These are phyloP conservation scores for Bubalus kerabau DNA, from an alignment of 2,113 vertebrate genomes.

Conservation along the genomic window DNA sequence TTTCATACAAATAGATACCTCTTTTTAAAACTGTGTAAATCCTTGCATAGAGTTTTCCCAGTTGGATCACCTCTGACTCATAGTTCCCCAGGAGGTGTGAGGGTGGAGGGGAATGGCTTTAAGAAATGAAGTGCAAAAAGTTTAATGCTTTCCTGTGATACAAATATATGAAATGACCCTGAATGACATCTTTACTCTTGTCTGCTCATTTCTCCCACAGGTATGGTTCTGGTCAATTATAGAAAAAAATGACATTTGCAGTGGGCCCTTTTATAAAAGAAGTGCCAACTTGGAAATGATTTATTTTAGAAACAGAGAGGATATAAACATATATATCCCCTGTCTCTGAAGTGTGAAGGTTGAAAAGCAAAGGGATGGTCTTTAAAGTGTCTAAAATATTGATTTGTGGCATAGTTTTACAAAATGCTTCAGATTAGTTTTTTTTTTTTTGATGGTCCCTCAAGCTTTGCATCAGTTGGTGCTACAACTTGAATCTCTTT, in stretches of 20 bases:
- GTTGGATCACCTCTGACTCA: constrained; percentile 27
- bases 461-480: constrained; percentile 28
- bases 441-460: neutral
- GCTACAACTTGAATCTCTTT: constrained; percentile 1
- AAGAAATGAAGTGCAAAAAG: constrained; percentile 18
- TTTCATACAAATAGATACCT: constrained; percentile 66
- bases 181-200: neutral
- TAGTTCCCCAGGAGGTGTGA: neutral
- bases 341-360: constrained; percentile 43
- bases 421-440: constrained; percentile 4
- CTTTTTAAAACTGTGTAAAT: constrained; percentile 70
- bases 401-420: constrained; percentile 51
- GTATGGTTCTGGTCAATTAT: constrained; percentile 34
- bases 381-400: constrained; percentile 59
- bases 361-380: constrained; percentile 40
- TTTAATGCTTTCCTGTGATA: neutral
- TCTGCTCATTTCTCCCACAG: neutral
- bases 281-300: constrained; percentile 15
- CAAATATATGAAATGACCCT: constrained; percentile 7
- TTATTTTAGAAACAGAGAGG: constrained; percentile 51
- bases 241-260: constrained; percentile 44
- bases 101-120: neutral
- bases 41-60: constrained; percentile 62
- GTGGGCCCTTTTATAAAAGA: neutral
- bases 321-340: constrained; percentile 40